Evolutionary conservation across 92 coral and sea anemone genomes (phyloP).

Genomic region (Umimayanthus kanabou): DNA sequence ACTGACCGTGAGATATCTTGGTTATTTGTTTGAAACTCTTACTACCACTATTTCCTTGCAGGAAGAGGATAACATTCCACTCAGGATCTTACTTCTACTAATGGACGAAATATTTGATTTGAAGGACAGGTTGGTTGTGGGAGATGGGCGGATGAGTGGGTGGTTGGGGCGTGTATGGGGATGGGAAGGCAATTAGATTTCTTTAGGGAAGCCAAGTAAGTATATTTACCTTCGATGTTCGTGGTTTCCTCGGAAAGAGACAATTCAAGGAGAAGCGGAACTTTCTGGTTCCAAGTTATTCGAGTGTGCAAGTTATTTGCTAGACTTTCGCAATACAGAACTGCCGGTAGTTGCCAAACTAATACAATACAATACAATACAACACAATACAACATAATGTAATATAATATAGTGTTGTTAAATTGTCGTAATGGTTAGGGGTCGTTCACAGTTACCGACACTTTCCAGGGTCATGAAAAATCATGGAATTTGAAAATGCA

Average conservation of each 20-base stretch:
- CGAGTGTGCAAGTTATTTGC: not conserved
- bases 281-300: not conserved
- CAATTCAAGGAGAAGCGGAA: not conserved
- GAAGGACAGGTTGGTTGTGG: constrained; percentile 72
- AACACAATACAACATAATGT: too few relatives aligned
- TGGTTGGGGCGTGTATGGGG: not conserved
- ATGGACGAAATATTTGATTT: constrained; percentile 99
- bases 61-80: constrained; percentile 96
- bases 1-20: not conserved
- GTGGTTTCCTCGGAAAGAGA: not conserved
- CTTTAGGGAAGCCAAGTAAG: too few relatives aligned
- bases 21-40: not conserved
- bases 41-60: constrained; percentile 7
- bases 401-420: too few relatives aligned
- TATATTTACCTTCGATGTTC: too few relatives aligned
- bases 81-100: constrained; percentile 85
- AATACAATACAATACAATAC: too few relatives aligned
- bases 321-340: too few relatives aligned
- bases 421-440: too few relatives aligned
- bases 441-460: too few relatives aligned
- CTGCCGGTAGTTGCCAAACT: too few relatives aligned
- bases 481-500: too few relatives aligned
- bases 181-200: too few relatives aligned
- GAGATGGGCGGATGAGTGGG: not conserved
- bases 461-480: too few relatives aligned